Evolutionary conservation across 1,140 invertebrate genomes (phyloP).

Genomic region (Drosophila nebulosa): DNA sequence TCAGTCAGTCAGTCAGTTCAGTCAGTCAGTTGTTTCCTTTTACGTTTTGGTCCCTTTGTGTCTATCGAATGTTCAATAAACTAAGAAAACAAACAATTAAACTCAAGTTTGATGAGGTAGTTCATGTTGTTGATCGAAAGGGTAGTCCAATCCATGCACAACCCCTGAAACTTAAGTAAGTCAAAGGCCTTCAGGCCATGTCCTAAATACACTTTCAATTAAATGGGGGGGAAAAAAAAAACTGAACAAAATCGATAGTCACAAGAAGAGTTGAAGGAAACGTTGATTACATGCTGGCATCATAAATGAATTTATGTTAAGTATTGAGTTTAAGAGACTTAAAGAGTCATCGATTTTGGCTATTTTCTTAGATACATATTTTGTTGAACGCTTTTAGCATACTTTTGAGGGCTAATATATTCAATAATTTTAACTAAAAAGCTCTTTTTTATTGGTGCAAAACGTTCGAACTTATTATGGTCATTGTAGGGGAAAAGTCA

Average conservation of each 20-base stretch:
- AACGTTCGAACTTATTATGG: too few species aligned
- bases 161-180: constrained; percentile 27
- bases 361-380: too few species aligned
- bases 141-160: constrained; percentile 16
- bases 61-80: constrained; percentile 53
- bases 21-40: constrained; percentile 32
- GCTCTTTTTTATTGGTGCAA: too few species aligned
- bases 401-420: too few species aligned
- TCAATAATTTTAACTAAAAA: too few species aligned
- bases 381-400: too few species aligned
- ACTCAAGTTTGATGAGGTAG: constrained; percentile 42
- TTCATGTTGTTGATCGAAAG: constrained; percentile 28
- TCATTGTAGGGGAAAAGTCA: too few species aligned
- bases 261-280: background rate
- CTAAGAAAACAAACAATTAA: constrained; percentile 72
- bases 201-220: constrained; percentile 5
- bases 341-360: background rate
- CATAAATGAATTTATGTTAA: background rate
- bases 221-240: background rate
- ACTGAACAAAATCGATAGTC: background rate
- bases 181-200: constrained; percentile 18
- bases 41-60: background rate
- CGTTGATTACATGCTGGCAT: background rate
- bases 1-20: constrained; percentile 4
- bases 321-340: background rate